Base-by-base conservation (phyloP, 2,888 invertebrate species). In the Hypsopygia costalis region DNA sequence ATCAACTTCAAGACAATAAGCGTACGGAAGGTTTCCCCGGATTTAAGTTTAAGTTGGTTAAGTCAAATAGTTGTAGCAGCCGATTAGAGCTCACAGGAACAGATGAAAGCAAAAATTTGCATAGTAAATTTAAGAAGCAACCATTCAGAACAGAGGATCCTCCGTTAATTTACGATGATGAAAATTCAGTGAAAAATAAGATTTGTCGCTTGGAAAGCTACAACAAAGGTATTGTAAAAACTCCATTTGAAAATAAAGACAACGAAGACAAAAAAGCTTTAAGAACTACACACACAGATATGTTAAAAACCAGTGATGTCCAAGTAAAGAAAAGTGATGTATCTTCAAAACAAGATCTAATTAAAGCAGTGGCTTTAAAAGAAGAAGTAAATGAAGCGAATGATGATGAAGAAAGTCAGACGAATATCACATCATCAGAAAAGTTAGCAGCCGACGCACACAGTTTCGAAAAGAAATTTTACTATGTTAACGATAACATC, bases 41-140 rank as follows among this genome's bases (percentile, higher is more conserved):
- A 38, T 91, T 95, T 39, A 95, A 95, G 72, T 95, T 95, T 69
- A 93, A 94, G 65, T 80, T 96, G 49, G 92, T 96, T 1, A 96
- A 96, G 81, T 96, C 95, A 21, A 96, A 96, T 65, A 95, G 95
- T 53, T 96, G 95, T 69, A 95, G 94, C 64, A 95, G 95, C 68
- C 91, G 96, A 21, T 80, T 96, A 36, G 95, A 96, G 67, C 75
- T 96, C 39, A 93, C 95, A 0, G 95, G 95, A 3, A 91, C 94
- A 0, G 91, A 92, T 51, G 90, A 87, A 43, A 75, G 61, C 67
- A 79, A 90, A 81, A 75, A 83, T 71, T 53, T 81, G 60, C 76
- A 90, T 58, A 55, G 82, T 60, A 81, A 82, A 68, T 82, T 66
- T 62, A 71, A 78, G 54, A 81, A 74, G 53, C 78, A 75, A 51